These are phyloP conservation scores for Promerops cafer DNA, from an alignment of 2,113 vertebrate genomes.

Conservation along the genomic window DNA sequence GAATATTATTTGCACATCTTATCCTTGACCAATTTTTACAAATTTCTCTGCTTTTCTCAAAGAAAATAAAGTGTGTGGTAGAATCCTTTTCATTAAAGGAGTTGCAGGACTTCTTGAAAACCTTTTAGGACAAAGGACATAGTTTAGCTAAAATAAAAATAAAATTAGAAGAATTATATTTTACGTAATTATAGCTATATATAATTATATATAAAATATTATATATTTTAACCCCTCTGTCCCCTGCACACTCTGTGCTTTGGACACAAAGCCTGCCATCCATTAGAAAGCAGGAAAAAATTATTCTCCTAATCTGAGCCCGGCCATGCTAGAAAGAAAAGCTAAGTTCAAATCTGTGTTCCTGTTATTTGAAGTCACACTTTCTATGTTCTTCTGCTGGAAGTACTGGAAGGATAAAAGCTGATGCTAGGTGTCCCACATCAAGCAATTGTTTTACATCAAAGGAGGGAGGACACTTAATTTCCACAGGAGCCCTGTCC, in stretches of 20 bases:
- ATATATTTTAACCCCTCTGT: not conserved
- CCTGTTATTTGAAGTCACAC: not conserved
- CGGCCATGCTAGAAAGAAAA: not conserved
- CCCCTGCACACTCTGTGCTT: not conserved
- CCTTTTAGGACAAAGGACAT: not conserved
- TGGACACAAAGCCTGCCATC: not conserved
- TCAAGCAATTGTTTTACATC: not conserved
- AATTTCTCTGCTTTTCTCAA: not conserved
- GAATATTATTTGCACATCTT: not conserved
- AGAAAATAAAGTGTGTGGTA: not conserved
- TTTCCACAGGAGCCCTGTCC: not conserved
- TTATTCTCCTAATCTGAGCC: not conserved
- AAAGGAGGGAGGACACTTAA: not conserved
- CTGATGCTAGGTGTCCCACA: not conserved
- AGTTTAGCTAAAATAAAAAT: not conserved
- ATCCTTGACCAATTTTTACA: not conserved
- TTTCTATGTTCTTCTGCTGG: not conserved
- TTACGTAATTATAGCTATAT: too few species aligned
- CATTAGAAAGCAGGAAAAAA: not conserved
- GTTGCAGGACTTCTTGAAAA: not conserved
- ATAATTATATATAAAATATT: not conserved
- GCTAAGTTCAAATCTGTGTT: not conserved
- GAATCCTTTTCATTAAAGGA: not conserved
- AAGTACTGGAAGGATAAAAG: not conserved
- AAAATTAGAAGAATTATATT: not conserved